These are phyloP conservation scores for Nestor notabilis DNA, from an alignment of 2,113 vertebrate genomes.

Conservation along the genomic window DNA sequence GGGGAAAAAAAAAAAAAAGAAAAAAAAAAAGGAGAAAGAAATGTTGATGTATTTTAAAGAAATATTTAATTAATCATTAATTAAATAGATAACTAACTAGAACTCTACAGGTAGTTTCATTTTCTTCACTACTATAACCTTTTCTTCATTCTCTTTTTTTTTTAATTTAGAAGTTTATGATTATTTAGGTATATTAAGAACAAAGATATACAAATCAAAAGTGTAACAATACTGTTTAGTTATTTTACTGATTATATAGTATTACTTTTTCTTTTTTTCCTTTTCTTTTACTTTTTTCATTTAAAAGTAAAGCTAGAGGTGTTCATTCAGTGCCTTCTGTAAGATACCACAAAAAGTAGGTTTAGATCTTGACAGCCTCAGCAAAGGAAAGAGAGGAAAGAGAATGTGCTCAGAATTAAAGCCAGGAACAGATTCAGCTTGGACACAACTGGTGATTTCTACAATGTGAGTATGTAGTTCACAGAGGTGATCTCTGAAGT, in stretches of 20 bases:
- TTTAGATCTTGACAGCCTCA: not conserved
- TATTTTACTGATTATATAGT: not conserved
- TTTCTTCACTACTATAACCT: not conserved
- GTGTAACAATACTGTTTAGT: not conserved
- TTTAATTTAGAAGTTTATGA: not conserved
- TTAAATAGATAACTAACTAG: not conserved
- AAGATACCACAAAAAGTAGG: not conserved
- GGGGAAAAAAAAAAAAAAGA: no score
- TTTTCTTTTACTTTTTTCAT: not conserved
- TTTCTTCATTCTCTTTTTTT: not conserved
- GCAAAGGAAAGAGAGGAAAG: not conserved
- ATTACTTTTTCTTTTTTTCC: not conserved
- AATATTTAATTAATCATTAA: not conserved
- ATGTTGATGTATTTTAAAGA: not conserved
- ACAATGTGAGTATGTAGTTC: not conserved
- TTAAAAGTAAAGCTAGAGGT: not conserved
- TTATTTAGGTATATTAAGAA: not conserved
- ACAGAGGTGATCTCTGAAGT: not conserved
- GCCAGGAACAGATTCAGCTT: not conserved
- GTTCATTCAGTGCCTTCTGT: not conserved
- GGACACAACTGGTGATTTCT: not conserved
- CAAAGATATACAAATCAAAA: not conserved
- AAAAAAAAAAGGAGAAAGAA: not conserved
- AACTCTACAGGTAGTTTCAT: not conserved
- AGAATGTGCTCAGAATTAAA: not conserved